These are phyloP conservation scores for Eumeta japonica DNA, from an alignment of 1,140 invertebrate species.

Conservation along the genomic window DNA sequence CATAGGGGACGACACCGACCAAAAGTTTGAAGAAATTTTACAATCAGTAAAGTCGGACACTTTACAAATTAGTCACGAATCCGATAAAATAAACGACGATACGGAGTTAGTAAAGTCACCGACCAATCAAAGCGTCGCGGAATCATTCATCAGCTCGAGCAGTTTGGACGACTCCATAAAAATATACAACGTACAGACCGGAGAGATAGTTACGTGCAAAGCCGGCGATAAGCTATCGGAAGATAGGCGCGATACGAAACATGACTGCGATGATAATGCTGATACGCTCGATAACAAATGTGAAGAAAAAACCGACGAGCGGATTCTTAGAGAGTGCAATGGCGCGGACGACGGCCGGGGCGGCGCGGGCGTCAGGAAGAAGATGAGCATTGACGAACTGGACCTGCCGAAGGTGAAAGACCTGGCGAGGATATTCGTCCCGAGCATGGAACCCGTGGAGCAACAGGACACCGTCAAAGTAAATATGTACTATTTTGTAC, in stretches of 20 bases:
- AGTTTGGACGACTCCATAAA: constrained; percentile 52
- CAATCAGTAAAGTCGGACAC: no score
- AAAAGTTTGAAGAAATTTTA: constrained; percentile 43
- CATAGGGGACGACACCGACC: constrained; percentile 40
- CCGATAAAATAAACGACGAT: constrained; percentile 14
- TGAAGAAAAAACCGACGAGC: constrained; percentile 20
- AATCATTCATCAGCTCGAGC: constrained; percentile 42
- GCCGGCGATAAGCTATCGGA: constrained; percentile 47
- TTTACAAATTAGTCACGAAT: constrained; percentile 20
- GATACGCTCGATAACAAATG: constrained; percentile 37
- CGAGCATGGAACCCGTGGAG: constrained; percentile 38
- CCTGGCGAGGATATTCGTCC: constrained; percentile 48
- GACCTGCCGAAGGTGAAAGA: constrained; percentile 53
- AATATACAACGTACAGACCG: constrained; percentile 54
- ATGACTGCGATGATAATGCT: constrained; percentile 36
- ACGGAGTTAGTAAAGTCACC: constrained; percentile 27
- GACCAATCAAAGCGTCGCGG: constrained; percentile 20
- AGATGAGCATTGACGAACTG: constrained; percentile 2
- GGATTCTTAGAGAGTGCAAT: constrained; percentile 7
- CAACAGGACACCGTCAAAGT: no score
- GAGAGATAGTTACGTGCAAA: constrained; percentile 50
- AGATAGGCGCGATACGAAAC: constrained; percentile 25
- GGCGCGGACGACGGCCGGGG: constrained; percentile 21
- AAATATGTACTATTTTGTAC: no score
- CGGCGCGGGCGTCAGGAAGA: constrained; percentile 13